A percentile compares a stretch with the other conserved stretches of the same genome.
Evolutionary conservation across 2,888 invertebrate genomes (phyloP).

Genomic region (Uropetala carovei): DNA sequence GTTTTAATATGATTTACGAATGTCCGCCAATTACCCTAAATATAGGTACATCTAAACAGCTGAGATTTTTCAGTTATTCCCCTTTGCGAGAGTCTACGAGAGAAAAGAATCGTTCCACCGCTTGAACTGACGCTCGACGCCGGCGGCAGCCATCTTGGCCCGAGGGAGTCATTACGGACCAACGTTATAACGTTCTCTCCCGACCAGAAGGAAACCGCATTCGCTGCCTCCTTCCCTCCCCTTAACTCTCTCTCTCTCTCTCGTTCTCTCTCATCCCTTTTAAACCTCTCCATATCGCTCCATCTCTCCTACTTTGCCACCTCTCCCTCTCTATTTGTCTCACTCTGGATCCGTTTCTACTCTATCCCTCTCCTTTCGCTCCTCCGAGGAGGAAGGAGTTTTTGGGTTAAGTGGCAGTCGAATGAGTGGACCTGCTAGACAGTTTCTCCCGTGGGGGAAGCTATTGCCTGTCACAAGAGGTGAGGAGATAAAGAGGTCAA

Average conservation of each 20-base stretch:
- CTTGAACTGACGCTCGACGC: too few species aligned
- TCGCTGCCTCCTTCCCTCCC: background rate
- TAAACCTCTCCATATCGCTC: background rate
- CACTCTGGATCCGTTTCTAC: background rate
- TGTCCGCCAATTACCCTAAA: too few species aligned
- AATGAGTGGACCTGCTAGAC: conserved; percentile 56
- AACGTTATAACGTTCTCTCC: too few species aligned
- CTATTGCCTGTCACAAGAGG: conserved; percentile 55
- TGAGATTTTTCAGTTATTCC: too few species aligned
- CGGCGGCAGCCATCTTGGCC: too few species aligned
- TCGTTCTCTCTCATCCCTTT: background rate
- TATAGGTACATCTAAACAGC: too few species aligned
- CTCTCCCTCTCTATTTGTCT: conserved; percentile 57
- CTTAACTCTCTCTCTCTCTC: background rate
- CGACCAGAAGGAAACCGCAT: background rate
- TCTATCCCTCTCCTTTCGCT: background rate
- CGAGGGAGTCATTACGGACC: too few species aligned
- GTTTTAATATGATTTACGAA: too few species aligned
- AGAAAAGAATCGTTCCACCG: too few species aligned
- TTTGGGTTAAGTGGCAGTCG: conserved; percentile 62
- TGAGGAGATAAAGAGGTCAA: conserved; percentile 60
- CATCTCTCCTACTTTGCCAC: background rate
- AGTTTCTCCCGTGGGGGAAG: conserved; percentile 31
- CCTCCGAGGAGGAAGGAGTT: conserved; percentile 21
- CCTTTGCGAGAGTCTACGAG: too few species aligned